Evolutionary conservation across 2,113 vertebrate species (phyloP), one percentile per base, ranked within the genome.

Genomic region (Ursus arctos): DNA sequence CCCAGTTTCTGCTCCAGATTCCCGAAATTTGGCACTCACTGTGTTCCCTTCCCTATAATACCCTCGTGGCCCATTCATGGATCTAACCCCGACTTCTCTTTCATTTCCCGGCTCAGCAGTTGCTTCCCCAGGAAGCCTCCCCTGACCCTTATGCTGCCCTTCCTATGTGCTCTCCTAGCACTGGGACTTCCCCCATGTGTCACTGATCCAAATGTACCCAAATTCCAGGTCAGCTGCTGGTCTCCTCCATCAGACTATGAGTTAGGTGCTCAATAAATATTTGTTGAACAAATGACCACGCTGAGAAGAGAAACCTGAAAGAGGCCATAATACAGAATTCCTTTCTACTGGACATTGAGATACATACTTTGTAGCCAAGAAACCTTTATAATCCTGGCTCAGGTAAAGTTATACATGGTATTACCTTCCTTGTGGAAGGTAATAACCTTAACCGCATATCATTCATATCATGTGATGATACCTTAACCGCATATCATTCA

Each of bases 351-450:
- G 91, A 96, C 67, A 96, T 91, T 91, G 91, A 95, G 91, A 86
- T 59, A 55, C 82, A 67, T 81, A 80, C 65, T 93, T 92, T 89
- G 76, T 84, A 96, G 82, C 71, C 96, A 96, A 88, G 95, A 21
- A 72, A 72, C 21, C 71, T 72, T 72, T 14, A 43, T 72, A 43
- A 72, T 24, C 19, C 88, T 97, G 82, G 96, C 40, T 93, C 91
- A 55, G 84, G 81, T 96, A 97, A 97, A 97, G 96, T 95, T 89
- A 96, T 88, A 97, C 98, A 76, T 93, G 85, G 77, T 79, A 86
- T 88, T 96, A 91, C 81, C 86, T 79, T 97, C 76, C 85, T 87
- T 82, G 72, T 63, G 85, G 96, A 97, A 97, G 82, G 91, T 96
- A 96, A 96, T 97, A 97, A 96, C 77, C 88, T 95, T 97, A 95